Base-by-base conservation (phyloP, 2,797 vertebrate species). In the Champsocephalus gunnari region DNA sequence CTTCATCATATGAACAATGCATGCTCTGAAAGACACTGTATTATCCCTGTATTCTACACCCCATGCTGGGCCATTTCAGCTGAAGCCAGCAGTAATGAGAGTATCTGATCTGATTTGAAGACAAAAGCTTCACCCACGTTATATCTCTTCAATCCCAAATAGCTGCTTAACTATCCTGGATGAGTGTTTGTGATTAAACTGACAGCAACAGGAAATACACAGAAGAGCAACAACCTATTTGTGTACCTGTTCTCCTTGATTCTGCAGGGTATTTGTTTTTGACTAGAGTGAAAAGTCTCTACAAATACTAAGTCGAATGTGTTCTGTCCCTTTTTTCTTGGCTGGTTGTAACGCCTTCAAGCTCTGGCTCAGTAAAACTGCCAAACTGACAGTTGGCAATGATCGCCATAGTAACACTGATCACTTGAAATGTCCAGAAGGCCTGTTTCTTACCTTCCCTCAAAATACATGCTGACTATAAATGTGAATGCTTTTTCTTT, bases 51-150 rank as follows among this genome's bases (percentile, higher is more conserved):
- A 71, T 38, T 73, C 48, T 21, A 53, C 71, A 73, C 24, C 41
- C 51, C 11, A 58, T 0, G 2, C 62, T 72, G 45, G 32, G 53
- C 41, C 13, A 4, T 71, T 81, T 75, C 58, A 78, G 73, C 78
- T 74, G 64, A 71, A 70, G 48, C 43, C 66, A 71, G 74, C 66
- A 47, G 58, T 70, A 82, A 82, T 63, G 69, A 69, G 63, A 78
- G 13, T 28, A 73, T 80, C 69, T 76, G 77, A 82, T 85, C 67
- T 81, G 76, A 81, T 83, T 1, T 59, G 61, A 69, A 81, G 77
- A 73, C 71, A 59, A 69, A 77, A 53, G 5, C 62, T 73, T 62
- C 13, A 32, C 74, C 86, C 71, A 48, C 67, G 55, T 75, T 63
- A 71, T 45, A 48, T 60, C 64, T 59, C 68, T 73, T 71, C 64